phyloP scores from a whole-genome alignment of 2,888 invertebrate genomes.

The Fragum whitleyi region DNA sequence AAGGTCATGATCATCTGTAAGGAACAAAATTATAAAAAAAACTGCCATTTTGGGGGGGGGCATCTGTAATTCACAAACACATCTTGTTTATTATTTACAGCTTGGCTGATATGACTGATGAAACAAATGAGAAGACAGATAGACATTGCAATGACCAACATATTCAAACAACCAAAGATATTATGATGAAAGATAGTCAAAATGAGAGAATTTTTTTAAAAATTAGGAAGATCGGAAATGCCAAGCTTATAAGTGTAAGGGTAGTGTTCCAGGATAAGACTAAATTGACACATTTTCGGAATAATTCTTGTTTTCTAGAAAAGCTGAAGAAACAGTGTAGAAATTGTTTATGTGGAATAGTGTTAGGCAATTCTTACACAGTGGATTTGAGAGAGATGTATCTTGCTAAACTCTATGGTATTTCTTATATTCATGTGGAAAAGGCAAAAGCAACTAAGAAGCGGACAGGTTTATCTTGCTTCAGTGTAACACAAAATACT shows the following conservation, averaged over 20 bases:
- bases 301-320: slow-evolving; percentile 9
- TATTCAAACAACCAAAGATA: no score
- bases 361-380: slow-evolving; percentile 56
- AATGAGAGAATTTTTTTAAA: not conserved
- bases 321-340: slow-evolving; percentile 57
- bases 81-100: no score
- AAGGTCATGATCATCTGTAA: no score
- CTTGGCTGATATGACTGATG: no score
- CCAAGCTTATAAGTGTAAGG: slow-evolving; percentile 5
- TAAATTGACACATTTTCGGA: slow-evolving; percentile 49
- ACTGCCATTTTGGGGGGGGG: no score
- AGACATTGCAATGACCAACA: no score
- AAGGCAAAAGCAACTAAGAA: slow-evolving; percentile 6
- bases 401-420: slow-evolving; percentile 71
- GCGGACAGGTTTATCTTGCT: slow-evolving; percentile 29
- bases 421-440: slow-evolving; percentile 68
- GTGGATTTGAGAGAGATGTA: slow-evolving; percentile 65
- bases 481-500: slow-evolving; percentile 65
- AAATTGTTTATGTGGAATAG: slow-evolving; percentile 66
- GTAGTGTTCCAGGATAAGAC: slow-evolving; percentile 59
- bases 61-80: no score
- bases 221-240: not conserved
- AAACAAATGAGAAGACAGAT: no score
- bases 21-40: no score
- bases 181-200: not conserved